Percentiles rank a stretch among this genome's conserved stretches.
Conservation (phyloP, 2,888 invertebrate species). For the Brachycybe producta region DNA sequence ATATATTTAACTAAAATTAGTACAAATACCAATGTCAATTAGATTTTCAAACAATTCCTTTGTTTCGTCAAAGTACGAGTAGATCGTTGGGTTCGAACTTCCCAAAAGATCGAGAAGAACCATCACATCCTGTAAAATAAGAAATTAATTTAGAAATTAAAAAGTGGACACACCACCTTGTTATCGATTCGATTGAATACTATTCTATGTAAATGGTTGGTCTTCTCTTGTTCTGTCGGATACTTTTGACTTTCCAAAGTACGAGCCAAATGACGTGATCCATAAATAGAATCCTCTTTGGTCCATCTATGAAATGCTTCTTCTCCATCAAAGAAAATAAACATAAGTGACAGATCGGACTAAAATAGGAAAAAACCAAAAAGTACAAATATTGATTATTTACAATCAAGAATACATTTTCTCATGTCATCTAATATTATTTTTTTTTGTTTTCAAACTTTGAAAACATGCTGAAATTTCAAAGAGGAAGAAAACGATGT, state of each 20-base stretch:
- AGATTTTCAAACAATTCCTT: slow-evolving; percentile 59
- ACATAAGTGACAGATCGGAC: too few relatives aligned
- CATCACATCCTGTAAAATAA: slow-evolving; percentile 68
- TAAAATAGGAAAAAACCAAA: too few relatives aligned
- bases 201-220: slow-evolving; percentile 55
- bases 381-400: too few relatives aligned
- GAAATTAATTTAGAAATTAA: too few relatives aligned
- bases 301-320: slow-evolving; percentile 89
- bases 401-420: too few relatives aligned
- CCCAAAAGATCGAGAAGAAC: slow-evolving; percentile 89
- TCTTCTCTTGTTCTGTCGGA: slow-evolving; percentile 32
- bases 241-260: slow-evolving; percentile 48
- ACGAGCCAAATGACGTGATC: slow-evolving; percentile 75
- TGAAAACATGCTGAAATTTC: too few relatives aligned
- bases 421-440: too few relatives aligned
- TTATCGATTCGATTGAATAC: too few relatives aligned
- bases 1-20: too few relatives aligned
- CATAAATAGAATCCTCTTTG: slow-evolving; percentile 82
- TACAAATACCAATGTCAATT: slow-evolving; percentile 48
- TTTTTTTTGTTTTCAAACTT: too few relatives aligned
- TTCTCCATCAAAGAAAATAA: slow-evolving; percentile 96
- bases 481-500: too few relatives aligned
- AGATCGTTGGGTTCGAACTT: slow-evolving; percentile 66
- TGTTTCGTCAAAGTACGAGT: slow-evolving; percentile 66
- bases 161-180: too few relatives aligned